Conservation (phyloP, 2,888 invertebrate species). For the Lysandra bellargus region DNA sequence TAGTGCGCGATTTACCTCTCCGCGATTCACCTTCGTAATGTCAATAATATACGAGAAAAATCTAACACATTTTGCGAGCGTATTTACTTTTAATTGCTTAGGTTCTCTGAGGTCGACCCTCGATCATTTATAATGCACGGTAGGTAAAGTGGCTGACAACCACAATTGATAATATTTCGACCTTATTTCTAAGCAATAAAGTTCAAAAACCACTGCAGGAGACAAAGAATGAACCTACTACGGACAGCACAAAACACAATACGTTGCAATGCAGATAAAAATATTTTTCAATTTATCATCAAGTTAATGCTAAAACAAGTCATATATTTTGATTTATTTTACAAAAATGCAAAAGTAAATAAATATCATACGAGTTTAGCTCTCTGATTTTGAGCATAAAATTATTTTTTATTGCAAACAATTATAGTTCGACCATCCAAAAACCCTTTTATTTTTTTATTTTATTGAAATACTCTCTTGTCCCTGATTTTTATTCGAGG, state of each 20-base stretch:
- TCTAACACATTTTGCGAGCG: neutral
- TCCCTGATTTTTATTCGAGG: too few species aligned
- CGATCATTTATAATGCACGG: neutral
- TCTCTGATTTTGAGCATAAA: too few species aligned
- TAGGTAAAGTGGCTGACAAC: neutral
- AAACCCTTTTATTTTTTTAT: too few species aligned
- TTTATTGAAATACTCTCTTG: too few species aligned
- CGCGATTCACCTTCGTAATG: too few species aligned
- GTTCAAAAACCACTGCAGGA: too few species aligned
- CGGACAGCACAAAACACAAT: neutral
- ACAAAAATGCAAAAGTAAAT: neutral
- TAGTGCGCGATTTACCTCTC: too few species aligned
- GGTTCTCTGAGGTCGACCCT: neutral
- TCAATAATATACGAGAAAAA: neutral
- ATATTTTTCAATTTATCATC: neutral
- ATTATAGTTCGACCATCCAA: too few species aligned
- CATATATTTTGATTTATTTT: neutral
- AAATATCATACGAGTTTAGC: neutral
- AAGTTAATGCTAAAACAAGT: neutral
- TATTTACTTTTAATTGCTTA: slow-evolving; percentile 1
- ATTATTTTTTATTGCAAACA: too few species aligned
- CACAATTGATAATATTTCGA: neutral
- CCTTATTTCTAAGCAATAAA: neutral
- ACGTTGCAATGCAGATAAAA: neutral
- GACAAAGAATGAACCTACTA: neutral